These are phyloP conservation scores for Brenthis ino DNA, from an alignment of 2,888 invertebrate species.

Conservation along the genomic window DNA sequence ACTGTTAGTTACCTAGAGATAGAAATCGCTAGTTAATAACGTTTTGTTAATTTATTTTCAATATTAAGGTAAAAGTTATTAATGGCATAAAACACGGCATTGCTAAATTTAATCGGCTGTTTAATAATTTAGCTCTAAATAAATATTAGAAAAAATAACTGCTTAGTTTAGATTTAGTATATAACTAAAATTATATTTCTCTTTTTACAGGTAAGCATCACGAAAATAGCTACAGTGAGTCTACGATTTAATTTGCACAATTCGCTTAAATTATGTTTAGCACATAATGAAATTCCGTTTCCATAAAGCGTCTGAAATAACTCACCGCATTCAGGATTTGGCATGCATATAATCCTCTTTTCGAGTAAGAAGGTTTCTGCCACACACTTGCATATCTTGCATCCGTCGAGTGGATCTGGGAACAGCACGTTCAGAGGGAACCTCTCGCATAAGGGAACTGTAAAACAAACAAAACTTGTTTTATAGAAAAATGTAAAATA, in stretches of 20 bases:
- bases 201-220: conserved; percentile 4
- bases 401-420: conserved; percentile 40
- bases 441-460: conserved; percentile 58
- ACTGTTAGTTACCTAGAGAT: too few relatives aligned
- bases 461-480: conserved; percentile 13
- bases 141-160: background rate
- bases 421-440: conserved; percentile 58
- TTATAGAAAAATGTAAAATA: background rate
- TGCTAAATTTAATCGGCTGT: too few relatives aligned
- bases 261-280: too few relatives aligned
- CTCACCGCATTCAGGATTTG: conserved; percentile 8
- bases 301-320: background rate
- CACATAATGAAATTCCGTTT: too few relatives aligned
- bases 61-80: too few relatives aligned
- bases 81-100: too few relatives aligned
- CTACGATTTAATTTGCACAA: background rate
- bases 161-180: background rate
- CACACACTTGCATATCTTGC: conserved; percentile 2
- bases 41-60: too few relatives aligned
- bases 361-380: background rate
- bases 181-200: background rate
- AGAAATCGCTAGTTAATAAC: too few relatives aligned
- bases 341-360: background rate
- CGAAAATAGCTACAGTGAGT: background rate
- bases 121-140: too few relatives aligned